These are phyloP conservation scores for Theropithecus gelada DNA, from an alignment of 2,113 vertebrate species.

Conservation along the genomic window DNA sequence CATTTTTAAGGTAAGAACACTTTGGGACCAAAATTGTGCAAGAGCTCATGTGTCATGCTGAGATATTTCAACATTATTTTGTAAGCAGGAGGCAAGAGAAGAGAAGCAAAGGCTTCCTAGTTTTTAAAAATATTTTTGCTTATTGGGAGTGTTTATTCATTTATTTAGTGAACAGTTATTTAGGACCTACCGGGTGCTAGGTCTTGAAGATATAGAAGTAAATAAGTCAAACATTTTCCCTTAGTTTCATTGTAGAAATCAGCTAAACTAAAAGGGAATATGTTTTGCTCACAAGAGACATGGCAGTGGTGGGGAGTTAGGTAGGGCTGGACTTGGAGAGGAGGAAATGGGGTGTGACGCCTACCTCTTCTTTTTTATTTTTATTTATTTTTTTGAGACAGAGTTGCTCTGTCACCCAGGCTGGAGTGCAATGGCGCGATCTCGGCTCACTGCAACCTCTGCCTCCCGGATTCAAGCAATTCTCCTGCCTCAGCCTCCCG, in stretches of 20 bases:
- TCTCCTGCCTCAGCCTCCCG: no score
- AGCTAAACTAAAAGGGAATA: not conserved
- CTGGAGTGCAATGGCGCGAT: no score
- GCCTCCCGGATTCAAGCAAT: no score
- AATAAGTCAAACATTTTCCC: not conserved
- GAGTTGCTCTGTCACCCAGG: no score
- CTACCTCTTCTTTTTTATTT: not conserved
- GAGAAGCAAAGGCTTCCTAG: not conserved
- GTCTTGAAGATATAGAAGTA: not conserved
- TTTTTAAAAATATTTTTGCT: not conserved
- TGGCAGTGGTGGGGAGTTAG: not conserved
- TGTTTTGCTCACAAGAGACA: not conserved
- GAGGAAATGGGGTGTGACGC: not conserved
- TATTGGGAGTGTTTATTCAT: not conserved
- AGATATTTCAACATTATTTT: not conserved
- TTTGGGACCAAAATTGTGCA: conserved; percentile 33
- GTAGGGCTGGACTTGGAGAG: not conserved
- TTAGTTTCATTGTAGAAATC: conserved; percentile 12
- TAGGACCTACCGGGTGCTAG: not conserved
- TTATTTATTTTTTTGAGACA: no score
- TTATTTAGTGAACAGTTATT: conserved; percentile 6
- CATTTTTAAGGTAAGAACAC: not conserved
- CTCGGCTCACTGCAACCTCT: no score
- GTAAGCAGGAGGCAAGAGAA: not conserved
- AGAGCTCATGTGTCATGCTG: not conserved